Evolutionary conservation across 2,113 vertebrate species (phyloP).

Genomic region (Chionomys nivalis): DNA sequence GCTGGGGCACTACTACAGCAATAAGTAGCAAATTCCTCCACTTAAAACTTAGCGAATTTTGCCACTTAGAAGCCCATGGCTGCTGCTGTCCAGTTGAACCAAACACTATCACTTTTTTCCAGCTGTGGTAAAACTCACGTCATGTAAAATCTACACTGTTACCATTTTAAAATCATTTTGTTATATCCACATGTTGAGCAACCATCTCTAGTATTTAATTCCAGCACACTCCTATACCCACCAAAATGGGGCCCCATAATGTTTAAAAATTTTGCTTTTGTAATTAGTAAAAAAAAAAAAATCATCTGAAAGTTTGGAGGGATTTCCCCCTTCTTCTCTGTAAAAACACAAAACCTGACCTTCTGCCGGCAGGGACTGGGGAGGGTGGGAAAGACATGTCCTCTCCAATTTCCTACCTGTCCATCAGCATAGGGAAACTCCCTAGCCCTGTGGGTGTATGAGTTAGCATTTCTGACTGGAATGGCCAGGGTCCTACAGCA

Average conservation of each 20-base stretch:
- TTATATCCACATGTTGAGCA: neutral
- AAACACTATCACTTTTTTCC: neutral
- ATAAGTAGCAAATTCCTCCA: neutral
- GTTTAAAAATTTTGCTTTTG: constrained; percentile 22
- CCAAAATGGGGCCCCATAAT: neutral
- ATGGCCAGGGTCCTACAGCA: neutral
- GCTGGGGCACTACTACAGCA: neutral
- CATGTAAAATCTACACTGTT: neutral
- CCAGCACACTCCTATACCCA: neutral
- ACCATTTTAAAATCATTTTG: constrained; percentile 17
- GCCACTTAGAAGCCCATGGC: neutral
- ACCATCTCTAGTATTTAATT: neutral
- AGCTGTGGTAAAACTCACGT: constrained; percentile 10
- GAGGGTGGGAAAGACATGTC: neutral
- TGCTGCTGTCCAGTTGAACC: neutral
- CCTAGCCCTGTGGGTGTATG: neutral
- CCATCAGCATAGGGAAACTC: neutral
- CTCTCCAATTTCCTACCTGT: neutral
- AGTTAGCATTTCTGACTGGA: neutral
- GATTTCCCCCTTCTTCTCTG: neutral
- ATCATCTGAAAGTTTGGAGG: neutral
- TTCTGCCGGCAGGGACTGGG: neutral
- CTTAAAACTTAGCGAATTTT: neutral
- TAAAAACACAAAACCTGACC: constrained; percentile 10
- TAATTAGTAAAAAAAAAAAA: neutral